Percentiles rank a stretch among this genome's conserved stretches.
phyloP scores from a whole-genome alignment of 2,113 vertebrate genomes.

The Oncorhynchus masou region DNA sequence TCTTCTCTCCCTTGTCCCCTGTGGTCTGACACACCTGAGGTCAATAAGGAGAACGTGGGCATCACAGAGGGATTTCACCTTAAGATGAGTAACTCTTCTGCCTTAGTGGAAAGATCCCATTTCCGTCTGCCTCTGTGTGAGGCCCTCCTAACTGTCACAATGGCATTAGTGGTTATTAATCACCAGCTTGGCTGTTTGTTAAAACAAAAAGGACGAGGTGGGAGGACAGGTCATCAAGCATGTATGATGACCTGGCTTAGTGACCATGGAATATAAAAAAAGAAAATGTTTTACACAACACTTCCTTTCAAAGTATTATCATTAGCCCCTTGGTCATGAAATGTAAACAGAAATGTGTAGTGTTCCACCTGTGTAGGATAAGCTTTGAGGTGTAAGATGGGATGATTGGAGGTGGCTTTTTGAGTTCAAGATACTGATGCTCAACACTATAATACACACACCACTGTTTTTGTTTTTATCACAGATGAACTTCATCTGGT shows the following conservation, averaged over 20 bases:
- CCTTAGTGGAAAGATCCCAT: background rate
- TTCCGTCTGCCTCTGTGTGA: background rate
- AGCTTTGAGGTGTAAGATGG: background rate
- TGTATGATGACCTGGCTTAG: constrained; percentile 16
- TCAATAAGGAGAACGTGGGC: too few relatives aligned
- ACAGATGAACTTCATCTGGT: background rate
- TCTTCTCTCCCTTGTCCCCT: constrained; percentile 25
- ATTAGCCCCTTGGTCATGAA: constrained; percentile 35
- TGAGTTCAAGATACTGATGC: constrained; percentile 2
- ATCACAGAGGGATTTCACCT: constrained; percentile 32
- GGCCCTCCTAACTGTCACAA: background rate
- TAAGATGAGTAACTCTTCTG: constrained; percentile 25
- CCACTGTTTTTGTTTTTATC: background rate
- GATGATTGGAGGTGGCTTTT: background rate
- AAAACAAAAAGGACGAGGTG: too few relatives aligned
- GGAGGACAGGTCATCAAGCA: background rate
- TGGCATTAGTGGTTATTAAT: background rate
- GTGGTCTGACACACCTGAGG: constrained; percentile 40
- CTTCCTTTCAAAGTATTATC: constrained; percentile 50
- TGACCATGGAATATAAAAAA: constrained; percentile 8
- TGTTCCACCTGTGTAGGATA: constrained; percentile 32
- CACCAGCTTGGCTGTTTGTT: too few relatives aligned
- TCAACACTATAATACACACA: background rate
- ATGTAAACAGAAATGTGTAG: constrained; percentile 10
- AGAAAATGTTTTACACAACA: constrained; percentile 19